Evolutionary conservation across 2,113 vertebrate genomes (phyloP).

Genomic region (Corynorhinus townsendii): DNA sequence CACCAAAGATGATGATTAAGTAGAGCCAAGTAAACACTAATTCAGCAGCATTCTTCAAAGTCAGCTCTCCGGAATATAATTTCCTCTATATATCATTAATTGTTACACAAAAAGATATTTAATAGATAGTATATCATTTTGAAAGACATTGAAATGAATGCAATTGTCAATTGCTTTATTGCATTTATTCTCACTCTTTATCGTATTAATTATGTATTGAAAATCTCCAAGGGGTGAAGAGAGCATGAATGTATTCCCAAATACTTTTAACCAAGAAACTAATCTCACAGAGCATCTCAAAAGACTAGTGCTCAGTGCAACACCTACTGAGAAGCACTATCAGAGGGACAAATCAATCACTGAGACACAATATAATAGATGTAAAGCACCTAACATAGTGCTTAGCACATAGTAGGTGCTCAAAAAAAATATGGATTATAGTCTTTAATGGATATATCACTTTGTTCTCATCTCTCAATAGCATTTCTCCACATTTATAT

Average conservation of each 20-base stretch:
- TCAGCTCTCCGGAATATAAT: not conserved
- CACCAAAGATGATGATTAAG: not conserved
- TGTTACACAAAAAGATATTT: not conserved
- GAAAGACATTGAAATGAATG: slow-evolving; percentile 5
- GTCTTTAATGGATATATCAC: not conserved
- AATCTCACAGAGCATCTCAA: slow-evolving; percentile 1
- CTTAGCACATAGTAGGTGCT: not conserved
- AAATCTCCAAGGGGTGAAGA: not conserved
- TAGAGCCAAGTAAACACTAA: not conserved
- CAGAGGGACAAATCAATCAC: not conserved
- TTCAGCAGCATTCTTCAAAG: not conserved
- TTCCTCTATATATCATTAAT: not conserved
- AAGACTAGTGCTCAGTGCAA: not conserved
- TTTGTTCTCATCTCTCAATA: slow-evolving; percentile 2
- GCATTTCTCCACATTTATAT: not conserved
- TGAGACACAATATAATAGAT: not conserved
- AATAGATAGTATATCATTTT: not conserved
- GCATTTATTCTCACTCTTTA: not conserved
- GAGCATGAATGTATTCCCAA: not conserved
- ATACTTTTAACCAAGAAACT: slow-evolving; percentile 4
- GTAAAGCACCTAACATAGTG: not conserved
- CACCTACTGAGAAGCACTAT: not conserved
- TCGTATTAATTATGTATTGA: not conserved
- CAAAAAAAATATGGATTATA: not conserved
- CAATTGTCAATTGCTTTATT: not conserved